Evolutionary conservation across 1,140 invertebrate species (phyloP), one percentile per base, ranked within the genome.

Genomic region (Pachypsylla venusta): DNA sequence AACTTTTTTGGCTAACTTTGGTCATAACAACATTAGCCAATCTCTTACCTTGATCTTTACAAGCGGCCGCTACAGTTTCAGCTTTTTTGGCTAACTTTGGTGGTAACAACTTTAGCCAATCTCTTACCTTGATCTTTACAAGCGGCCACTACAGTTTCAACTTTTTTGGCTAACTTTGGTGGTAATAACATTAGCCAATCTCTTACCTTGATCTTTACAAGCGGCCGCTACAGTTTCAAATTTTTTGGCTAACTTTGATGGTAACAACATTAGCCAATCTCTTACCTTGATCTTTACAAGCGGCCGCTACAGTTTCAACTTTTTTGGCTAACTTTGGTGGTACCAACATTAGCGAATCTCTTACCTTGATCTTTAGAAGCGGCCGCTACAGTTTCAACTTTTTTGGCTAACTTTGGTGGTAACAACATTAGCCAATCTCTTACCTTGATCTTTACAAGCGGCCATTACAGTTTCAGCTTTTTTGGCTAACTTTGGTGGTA

Each of bases 41-140:
- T n/a, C n/a, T n/a, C 42, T 48, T 48, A 48, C 42, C 7, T n/a
- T 19, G 16, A 19, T 48, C 42, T 19, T 48, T 48, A 22, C 42
- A 48, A 4, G n/a, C 16, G n/a, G 42, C 42, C n/a, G 42, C 42
- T 5, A 48, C 42, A 4, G 16, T 22, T 10, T 48, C 42, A 7
- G 22, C 42, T 48, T 48, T 48, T 22, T 48, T 48, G 42, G 42
- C 42, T 22, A 48, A 19, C n/a, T 48, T 48, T n/a, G 42, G 42
- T 4, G 42, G 42, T 5, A 48, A n/a, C 42, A 48, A n/a, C n/a
- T n/a, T n/a, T n/a, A n/a, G n/a, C n/a, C n/a, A n/a, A n/a, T n/a
- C n/a, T n/a, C 42, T 48, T 48, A 48, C 42, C 7, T n/a, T 19
- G 16, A 19, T 48, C 42, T 19, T 48, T 48, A 22, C 42, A 48